Percentiles rank a stretch among this genome's conserved stretches.
Evolutionary conservation across 2,888 invertebrate genomes (phyloP).

Genomic region (Pomacea canaliculata): DNA sequence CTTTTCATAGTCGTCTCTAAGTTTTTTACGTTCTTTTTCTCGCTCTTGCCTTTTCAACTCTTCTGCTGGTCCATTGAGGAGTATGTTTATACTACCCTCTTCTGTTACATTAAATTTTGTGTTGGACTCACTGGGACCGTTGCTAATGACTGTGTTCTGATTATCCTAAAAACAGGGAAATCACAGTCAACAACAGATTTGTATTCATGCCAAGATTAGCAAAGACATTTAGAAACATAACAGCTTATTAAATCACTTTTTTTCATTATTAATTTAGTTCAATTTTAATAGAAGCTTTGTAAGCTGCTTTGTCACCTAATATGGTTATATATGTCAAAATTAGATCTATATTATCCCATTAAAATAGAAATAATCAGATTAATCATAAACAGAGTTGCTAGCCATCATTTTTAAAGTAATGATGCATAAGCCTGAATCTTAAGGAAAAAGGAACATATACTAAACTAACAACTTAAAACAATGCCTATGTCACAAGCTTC

Average conservation of each 20-base stretch:
- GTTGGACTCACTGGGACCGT: constrained; percentile 2
- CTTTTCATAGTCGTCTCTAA: constrained; percentile 3
- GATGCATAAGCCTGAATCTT: no score
- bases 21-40: neutral
- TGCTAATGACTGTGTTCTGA: constrained; percentile 15
- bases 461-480: no score
- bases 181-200: neutral
- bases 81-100: neutral
- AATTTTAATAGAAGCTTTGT: no score
- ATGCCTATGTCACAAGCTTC: no score
- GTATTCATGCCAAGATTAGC: neutral
- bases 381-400: no score
- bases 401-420: no score
- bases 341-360: no score
- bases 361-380: no score
- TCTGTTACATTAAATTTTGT: constrained; percentile 2
- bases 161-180: constrained; percentile 7
- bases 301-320: no score
- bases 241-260: neutral
- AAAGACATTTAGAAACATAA: neutral
- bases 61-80: constrained; percentile 22
- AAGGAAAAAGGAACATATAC: no score
- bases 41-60: neutral
- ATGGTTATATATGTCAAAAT: neutral
- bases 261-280: neutral